Evolutionary conservation across 2,797 vertebrate genomes (phyloP).

Genomic region (Chloroceryle inda): DNA sequence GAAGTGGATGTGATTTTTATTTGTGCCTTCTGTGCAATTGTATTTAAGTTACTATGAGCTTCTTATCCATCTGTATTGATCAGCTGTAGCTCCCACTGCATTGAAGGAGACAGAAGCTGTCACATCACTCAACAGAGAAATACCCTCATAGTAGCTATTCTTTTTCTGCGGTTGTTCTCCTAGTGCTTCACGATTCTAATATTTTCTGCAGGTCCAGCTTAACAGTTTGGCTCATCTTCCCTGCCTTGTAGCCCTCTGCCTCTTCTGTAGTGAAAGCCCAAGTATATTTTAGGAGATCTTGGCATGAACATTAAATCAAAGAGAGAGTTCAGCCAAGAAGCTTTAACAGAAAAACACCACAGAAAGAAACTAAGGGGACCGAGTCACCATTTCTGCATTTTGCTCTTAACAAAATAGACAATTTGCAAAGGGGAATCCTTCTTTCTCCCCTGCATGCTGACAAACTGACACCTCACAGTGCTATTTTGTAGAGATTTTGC

Average conservation of each 20-base stretch:
- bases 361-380: neutral
- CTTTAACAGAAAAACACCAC: neutral
- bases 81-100: neutral
- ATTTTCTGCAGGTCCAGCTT: neutral
- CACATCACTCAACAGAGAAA: neutral
- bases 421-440: neutral
- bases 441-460: neutral
- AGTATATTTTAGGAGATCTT: neutral
- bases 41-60: neutral
- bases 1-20: neutral
- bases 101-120: neutral
- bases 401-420: neutral
- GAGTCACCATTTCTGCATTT: neutral
- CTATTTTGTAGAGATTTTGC: neutral
- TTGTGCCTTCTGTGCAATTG: neutral
- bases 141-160: neutral
- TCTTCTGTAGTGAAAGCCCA: neutral
- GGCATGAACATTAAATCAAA: neutral
- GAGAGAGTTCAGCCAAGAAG: neutral
- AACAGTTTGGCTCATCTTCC: neutral
- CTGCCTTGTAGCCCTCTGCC: neutral
- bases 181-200: neutral
- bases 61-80: neutral
- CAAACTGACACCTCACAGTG: neutral
- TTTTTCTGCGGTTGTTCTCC: neutral